These are phyloP conservation scores for Nephotettix cincticeps DNA, from an alignment of 1,140 invertebrate genomes.

Conservation along the genomic window DNA sequence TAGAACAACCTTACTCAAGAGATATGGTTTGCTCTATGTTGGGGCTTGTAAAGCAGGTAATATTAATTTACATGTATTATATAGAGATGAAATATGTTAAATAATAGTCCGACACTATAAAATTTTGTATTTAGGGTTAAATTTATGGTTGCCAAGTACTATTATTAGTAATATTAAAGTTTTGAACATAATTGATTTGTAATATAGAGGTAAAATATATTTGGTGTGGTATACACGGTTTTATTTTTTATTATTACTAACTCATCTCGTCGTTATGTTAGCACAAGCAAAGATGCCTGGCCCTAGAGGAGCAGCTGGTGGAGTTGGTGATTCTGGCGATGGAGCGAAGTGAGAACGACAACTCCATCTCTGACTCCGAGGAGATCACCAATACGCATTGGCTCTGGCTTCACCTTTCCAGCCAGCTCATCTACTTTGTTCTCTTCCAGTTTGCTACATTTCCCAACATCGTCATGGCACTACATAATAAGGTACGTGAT, in stretches of 20 bases:
- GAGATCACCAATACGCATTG: conserved; percentile 75
- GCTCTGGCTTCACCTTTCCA: conserved; percentile 91
- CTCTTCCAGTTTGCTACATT: conserved; percentile 93
- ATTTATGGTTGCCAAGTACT: no score
- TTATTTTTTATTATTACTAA: no score
- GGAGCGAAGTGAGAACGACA: conserved; percentile 80
- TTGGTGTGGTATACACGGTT: no score
- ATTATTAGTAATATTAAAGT: no score
- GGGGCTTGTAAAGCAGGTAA: conserved; percentile 83
- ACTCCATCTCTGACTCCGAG: conserved; percentile 48
- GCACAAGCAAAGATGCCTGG: conserved; percentile 85
- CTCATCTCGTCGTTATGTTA: no score
- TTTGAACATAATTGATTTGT: no score
- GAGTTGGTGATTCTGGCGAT: conserved; percentile 89
- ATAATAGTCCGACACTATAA: neutral
- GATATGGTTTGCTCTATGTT: conserved; percentile 97
- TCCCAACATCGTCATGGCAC: conserved; percentile 83
- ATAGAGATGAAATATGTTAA: no score
- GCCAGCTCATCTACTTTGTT: conserved; percentile 94
- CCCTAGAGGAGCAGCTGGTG: conserved; percentile 90
- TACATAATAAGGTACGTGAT: conserved; percentile 77
- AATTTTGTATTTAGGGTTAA: neutral
- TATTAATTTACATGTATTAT: no score
- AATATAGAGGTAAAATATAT: no score
- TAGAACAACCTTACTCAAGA: conserved; percentile 93